Conservation (phyloP, 2,888 invertebrate genomes). For the Petrophora chlorosata region DNA sequence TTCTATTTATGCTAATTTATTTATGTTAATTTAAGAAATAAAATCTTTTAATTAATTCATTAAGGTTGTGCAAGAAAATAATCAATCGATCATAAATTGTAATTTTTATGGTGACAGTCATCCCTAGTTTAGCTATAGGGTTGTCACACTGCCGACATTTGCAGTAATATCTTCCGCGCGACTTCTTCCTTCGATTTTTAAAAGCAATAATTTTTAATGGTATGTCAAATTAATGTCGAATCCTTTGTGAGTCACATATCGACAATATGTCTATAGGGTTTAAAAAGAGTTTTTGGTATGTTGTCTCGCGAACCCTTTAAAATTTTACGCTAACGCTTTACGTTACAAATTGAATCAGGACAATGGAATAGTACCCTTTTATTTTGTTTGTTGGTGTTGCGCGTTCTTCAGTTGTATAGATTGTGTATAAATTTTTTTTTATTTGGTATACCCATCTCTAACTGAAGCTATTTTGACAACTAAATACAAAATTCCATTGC, state of each 20-base stretch:
- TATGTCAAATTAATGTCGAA: conserved; percentile 81
- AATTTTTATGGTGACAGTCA: conserved; percentile 59
- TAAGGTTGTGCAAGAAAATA: conserved; percentile 46
- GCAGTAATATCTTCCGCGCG: conserved; percentile 72
- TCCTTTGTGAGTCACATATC: conserved; percentile 68
- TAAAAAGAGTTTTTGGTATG: conserved; percentile 47
- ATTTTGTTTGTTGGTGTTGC: conserved; percentile 41
- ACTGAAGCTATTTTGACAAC: no score
- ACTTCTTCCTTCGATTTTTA: conserved; percentile 67
- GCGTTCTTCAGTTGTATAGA: background rate
- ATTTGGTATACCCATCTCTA: no score
- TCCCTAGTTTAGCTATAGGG: conserved; percentile 45
- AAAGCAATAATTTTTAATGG: conserved; percentile 80
- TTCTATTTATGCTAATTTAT: conserved; percentile 62
- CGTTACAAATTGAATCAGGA: conserved; percentile 77
- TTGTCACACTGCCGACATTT: no score
- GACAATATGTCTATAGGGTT: conserved; percentile 80
- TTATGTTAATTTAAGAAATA: conserved; percentile 66
- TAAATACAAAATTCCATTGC: no score
- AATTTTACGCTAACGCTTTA: conserved; percentile 75
- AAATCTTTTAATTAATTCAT: conserved; percentile 68
- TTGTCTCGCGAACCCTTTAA: conserved; percentile 63
- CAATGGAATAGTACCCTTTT: conserved; percentile 60
- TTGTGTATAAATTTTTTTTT: conserved; percentile 9
- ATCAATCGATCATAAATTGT: conserved; percentile 62